A percentile compares a stretch with the other conserved stretches of the same genome.
Conservation (phyloP, 2,113 vertebrate species). For the Oncorhynchus mykiss region DNA sequence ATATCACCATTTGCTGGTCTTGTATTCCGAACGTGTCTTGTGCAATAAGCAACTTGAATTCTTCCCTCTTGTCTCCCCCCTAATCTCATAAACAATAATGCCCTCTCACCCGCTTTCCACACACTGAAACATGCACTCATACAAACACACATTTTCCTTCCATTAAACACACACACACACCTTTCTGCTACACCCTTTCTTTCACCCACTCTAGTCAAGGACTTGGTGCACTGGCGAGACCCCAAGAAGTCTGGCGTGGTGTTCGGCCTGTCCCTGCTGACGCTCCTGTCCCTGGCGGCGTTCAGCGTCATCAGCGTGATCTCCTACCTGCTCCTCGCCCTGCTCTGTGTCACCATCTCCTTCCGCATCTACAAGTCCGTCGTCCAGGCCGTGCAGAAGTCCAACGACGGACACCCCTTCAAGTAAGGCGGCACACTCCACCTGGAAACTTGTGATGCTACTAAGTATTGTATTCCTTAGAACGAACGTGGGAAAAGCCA, state of each 20-base stretch:
- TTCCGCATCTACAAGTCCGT: slow-evolving; percentile 90
- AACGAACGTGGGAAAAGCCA: too few species aligned
- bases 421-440: slow-evolving; percentile 69
- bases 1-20: background rate
- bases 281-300: slow-evolving; percentile 89
- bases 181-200: background rate
- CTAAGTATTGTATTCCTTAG: too few species aligned
- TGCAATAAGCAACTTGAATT: slow-evolving; percentile 1
- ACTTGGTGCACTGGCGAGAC: slow-evolving; percentile 89
- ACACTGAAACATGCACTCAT: too few species aligned
- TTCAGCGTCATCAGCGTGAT: slow-evolving; percentile 90
- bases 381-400: slow-evolving; percentile 90
- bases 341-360: slow-evolving; percentile 91
- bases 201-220: slow-evolving; percentile 66
- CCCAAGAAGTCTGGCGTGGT: slow-evolving; percentile 85
- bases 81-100: too few species aligned
- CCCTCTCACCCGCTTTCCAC: too few species aligned
- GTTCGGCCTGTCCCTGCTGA: slow-evolving; percentile 82
- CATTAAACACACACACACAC: background rate
- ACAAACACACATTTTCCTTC: too few species aligned
- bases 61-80: background rate
- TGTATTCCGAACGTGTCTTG: background rate
- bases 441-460: too few species aligned
- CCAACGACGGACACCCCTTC: slow-evolving; percentile 89
- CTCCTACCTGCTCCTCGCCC: slow-evolving; percentile 89